Conservation (phyloP, 1,140 invertebrate genomes). For the Rhopalosiphum padi region DNA sequence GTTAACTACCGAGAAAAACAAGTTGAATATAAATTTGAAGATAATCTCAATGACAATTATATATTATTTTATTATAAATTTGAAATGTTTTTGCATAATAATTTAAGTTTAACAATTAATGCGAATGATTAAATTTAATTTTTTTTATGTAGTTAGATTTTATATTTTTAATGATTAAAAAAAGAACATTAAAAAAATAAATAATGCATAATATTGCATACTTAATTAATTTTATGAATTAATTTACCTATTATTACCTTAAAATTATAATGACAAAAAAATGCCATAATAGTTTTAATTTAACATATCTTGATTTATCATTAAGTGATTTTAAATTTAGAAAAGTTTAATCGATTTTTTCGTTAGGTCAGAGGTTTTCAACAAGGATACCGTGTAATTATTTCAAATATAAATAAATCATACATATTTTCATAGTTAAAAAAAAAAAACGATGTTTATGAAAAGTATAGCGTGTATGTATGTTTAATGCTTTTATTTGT, state of each 20-base stretch:
- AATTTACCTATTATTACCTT: not conserved
- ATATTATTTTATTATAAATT: not conserved
- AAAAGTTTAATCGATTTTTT: not conserved
- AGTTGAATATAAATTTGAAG: no score
- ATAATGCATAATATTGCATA: not conserved
- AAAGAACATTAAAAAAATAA: not conserved
- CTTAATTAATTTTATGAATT: not conserved
- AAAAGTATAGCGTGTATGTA: no score
- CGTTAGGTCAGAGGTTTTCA: not conserved
- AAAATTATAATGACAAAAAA: not conserved
- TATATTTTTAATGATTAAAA: not conserved
- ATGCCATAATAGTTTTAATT: not conserved
- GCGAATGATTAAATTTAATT: not conserved
- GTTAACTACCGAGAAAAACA: no score
- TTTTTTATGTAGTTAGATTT: not conserved
- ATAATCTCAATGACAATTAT: not conserved
- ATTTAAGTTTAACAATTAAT: not conserved
- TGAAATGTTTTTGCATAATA: not conserved
- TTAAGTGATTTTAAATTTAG: not conserved
- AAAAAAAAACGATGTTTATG: no score
- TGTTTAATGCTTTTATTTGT: no score
- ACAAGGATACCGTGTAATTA: no score
- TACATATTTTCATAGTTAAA: no score
- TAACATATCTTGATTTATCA: not conserved
- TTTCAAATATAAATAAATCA: no score